Evolutionary conservation across 2,113 vertebrate species (phyloP).

Genomic region (Daubentonia madagascariensis): DNA sequence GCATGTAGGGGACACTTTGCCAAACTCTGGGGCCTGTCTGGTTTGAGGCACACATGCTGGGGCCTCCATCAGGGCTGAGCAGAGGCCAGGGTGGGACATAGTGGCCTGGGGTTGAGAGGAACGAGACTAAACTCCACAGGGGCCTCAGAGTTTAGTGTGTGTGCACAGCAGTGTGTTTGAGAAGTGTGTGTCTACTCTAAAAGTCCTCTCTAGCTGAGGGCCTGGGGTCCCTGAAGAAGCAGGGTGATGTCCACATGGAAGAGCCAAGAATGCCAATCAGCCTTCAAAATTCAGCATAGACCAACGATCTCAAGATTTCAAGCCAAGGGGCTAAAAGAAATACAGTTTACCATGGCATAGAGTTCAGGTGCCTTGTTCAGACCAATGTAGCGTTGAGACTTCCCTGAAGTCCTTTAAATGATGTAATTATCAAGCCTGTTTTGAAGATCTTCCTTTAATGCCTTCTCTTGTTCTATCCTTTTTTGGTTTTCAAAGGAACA

Average conservation of each 20-base stretch:
- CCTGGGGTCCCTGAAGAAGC: neutral
- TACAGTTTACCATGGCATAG: neutral
- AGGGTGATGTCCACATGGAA: neutral
- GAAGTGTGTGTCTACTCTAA: neutral
- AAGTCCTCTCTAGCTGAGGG: neutral
- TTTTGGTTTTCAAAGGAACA: neutral
- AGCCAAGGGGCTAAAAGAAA: neutral
- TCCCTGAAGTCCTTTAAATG: neutral
- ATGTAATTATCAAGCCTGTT: neutral
- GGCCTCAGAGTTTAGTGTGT: neutral
- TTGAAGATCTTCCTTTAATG: neutral
- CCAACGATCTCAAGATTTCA: neutral
- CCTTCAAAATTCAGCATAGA: neutral
- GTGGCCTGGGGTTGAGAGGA: neutral
- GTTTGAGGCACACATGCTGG: neutral
- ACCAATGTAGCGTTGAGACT: fast-evolving
- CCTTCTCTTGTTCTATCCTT: neutral
- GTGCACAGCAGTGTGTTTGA: neutral
- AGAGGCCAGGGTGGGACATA: neutral
- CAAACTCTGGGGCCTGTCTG: conserved; percentile 25
- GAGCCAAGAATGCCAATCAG: neutral
- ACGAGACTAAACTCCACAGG: neutral
- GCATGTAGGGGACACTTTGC: neutral
- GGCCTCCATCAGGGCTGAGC: neutral
- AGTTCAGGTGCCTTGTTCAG: neutral